Conservation (phyloP, 1,140 invertebrate genomes). For the Bombus haemorrhoidalis region DNA sequence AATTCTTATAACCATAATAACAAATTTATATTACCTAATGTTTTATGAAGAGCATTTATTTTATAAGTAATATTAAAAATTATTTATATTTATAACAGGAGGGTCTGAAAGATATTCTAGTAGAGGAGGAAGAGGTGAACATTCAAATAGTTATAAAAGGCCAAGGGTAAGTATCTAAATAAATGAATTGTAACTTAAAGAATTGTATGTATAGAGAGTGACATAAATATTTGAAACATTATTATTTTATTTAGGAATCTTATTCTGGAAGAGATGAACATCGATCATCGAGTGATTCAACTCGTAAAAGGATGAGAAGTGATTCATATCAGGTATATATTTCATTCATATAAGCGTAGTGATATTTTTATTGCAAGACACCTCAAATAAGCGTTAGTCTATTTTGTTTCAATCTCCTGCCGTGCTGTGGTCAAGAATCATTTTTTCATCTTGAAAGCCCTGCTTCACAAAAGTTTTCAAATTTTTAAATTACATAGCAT, state of each 20-base stretch:
- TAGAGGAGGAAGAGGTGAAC: constrained; percentile 78
- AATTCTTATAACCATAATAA: not conserved
- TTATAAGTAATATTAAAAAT: not conserved
- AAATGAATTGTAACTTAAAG: not conserved
- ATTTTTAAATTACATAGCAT: constrained; percentile 52
- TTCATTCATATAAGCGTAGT: constrained; percentile 2
- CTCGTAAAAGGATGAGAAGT: constrained; percentile 77
- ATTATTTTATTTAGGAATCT: constrained; percentile 70
- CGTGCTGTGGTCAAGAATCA: constrained; percentile 52
- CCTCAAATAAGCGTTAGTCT: constrained; percentile 36
- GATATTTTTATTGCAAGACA: constrained; percentile 22
- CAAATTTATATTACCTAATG: not conserved
- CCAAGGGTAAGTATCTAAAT: constrained; percentile 71
- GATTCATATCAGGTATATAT: constrained; percentile 80
- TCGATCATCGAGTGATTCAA: constrained; percentile 76
- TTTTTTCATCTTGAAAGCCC: constrained; percentile 49
- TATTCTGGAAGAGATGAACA: constrained; percentile 78
- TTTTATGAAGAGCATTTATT: not conserved
- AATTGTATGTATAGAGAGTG: not conserved
- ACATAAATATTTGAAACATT: not conserved
- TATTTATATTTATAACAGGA: constrained; percentile 46
- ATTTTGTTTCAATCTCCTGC: constrained; percentile 49
- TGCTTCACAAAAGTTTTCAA: constrained; percentile 35
- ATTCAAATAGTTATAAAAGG: constrained; percentile 78
- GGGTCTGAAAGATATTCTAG: constrained; percentile 78